These are phyloP conservation scores for Thalpophila matura DNA, from an alignment of 2,888 invertebrate genomes.

Conservation along the genomic window DNA sequence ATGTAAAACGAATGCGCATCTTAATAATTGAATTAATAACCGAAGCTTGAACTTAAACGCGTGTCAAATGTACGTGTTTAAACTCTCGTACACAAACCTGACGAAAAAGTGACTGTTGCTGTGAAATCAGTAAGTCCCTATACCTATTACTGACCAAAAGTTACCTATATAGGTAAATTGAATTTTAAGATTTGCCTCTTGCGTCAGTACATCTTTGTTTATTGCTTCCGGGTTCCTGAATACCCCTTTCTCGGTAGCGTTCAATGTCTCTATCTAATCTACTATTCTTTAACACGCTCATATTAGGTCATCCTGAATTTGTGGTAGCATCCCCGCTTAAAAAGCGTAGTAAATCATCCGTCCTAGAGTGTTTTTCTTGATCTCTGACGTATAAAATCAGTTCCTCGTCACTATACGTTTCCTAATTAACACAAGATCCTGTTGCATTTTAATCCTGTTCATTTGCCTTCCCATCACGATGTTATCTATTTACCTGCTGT, in stretches of 20 bases:
- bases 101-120: not conserved
- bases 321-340: not conserved
- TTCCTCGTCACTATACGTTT: not conserved
- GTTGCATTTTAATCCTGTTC: slow-evolving; percentile 2
- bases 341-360: not conserved
- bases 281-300: too few relatives aligned
- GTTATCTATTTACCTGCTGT: slow-evolving; percentile 14
- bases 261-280: too few relatives aligned
- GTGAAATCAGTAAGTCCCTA: slow-evolving; percentile 19
- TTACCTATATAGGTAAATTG: too few relatives aligned
- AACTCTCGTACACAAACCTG: slow-evolving; percentile 18
- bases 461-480: not conserved
- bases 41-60: not conserved
- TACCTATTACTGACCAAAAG: not conserved
- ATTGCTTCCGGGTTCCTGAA: not conserved
- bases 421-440: slow-evolving; percentile 12
- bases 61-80: slow-evolving; percentile 29
- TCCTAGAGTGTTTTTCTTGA: too few relatives aligned
- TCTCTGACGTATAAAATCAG: not conserved
- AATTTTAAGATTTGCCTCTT: not conserved
- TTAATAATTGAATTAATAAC: slow-evolving; percentile 12
- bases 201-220: not conserved
- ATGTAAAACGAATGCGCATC: not conserved
- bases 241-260: too few relatives aligned
- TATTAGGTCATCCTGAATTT: too few relatives aligned